A percentile compares a stretch with the other conserved stretches of the same genome.
phyloP scores from a whole-genome alignment of 2,888 invertebrate species.

The Phalera bucephala region DNA sequence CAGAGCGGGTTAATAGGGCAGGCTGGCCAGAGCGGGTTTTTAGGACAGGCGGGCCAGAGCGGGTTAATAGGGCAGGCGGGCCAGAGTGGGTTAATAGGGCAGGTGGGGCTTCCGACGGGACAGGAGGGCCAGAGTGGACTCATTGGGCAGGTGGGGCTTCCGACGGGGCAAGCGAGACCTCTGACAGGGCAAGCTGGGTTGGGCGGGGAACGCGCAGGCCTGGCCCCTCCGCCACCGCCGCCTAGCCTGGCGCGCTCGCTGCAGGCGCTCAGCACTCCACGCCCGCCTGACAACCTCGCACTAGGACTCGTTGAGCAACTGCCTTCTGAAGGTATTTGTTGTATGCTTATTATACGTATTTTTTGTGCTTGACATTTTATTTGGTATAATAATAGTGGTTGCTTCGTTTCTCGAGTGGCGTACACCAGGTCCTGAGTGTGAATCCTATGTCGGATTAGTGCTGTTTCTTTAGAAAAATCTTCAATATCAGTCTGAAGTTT shows the following conservation, averaged over 20 bases:
- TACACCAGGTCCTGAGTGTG: no score
- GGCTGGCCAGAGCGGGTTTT: constrained; percentile 26
- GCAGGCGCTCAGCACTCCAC: constrained; percentile 82
- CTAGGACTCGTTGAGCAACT: constrained; percentile 87
- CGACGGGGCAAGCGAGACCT: background rate
- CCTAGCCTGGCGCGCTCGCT: constrained; percentile 84
- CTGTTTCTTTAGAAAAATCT: no score
- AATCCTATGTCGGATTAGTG: no score
- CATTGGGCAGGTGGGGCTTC: background rate
- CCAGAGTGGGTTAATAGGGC: background rate
- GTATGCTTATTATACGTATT: no score
- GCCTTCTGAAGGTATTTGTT: constrained; percentile 86
- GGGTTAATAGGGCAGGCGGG: no score
- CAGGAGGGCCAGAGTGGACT: background rate
- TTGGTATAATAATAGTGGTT: no score
- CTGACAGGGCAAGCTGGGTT: background rate
- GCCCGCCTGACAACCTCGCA: constrained; percentile 82
- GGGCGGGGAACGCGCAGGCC: constrained; percentile 27
- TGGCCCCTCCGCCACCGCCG: constrained; percentile 67
- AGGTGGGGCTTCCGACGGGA: background rate
- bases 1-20: no score
- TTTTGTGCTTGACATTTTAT: no score
- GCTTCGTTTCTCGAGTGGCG: no score
- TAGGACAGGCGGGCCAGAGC: background rate
- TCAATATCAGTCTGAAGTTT: no score